Percentiles rank a stretch among this genome's conserved stretches.
Evolutionary conservation across 2,797 vertebrate genomes (phyloP).

Genomic region (Pseudocheirus occidentalis): DNA sequence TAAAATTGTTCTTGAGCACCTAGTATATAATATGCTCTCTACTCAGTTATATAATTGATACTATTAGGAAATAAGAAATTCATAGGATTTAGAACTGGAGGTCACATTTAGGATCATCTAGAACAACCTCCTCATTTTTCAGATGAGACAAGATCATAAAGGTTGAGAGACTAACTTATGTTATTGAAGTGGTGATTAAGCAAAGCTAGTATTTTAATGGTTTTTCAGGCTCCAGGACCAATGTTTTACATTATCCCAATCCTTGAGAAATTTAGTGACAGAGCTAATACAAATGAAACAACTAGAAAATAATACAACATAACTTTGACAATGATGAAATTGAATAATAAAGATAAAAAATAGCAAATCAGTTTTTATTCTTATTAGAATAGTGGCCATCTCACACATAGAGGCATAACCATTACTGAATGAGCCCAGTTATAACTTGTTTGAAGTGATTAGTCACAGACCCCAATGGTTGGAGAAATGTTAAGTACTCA

Average conservation of each 20-base stretch:
- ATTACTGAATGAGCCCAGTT: neutral
- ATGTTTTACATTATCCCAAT: neutral
- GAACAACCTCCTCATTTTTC: neutral
- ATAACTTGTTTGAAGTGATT: neutral
- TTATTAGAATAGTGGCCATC: neutral
- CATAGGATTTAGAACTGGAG: neutral
- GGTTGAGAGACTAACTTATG: neutral
- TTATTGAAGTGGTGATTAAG: neutral
- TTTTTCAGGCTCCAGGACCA: neutral
- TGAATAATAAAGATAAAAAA: neutral
- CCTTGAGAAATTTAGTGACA: neutral
- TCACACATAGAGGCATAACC: neutral
- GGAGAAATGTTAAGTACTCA: neutral
- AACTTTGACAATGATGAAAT: neutral
- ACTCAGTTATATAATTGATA: neutral
- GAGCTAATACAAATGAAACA: neutral
- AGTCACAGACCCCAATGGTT: neutral
- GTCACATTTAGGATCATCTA: neutral
- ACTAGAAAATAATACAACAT: neutral
- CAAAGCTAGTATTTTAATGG: neutral
- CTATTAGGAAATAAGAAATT: neutral
- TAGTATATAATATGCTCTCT: neutral
- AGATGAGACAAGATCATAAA: neutral
- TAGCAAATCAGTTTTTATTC: neutral
- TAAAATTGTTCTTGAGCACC: neutral